These are phyloP conservation scores for Propsilocerus akamusi DNA, from an alignment of 1,140 invertebrate genomes.

Conservation along the genomic window DNA sequence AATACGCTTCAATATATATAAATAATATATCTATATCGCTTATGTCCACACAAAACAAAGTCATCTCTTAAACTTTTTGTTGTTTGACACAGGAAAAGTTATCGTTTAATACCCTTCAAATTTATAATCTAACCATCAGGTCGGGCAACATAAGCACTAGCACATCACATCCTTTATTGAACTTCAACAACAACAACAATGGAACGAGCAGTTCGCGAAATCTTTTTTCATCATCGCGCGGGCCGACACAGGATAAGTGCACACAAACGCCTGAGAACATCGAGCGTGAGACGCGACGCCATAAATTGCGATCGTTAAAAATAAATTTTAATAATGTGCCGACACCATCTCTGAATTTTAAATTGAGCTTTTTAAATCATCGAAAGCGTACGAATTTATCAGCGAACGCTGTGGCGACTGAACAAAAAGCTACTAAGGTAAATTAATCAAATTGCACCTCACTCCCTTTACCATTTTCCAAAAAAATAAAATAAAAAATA, in stretches of 20 bases:
- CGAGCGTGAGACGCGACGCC: constrained; percentile 40
- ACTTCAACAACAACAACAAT: constrained; percentile 17
- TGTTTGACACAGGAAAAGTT: too few relatives aligned
- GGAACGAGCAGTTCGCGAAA: constrained; percentile 29
- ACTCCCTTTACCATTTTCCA: too few relatives aligned
- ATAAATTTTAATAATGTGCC: constrained; percentile 40
- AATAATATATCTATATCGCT: too few relatives aligned
- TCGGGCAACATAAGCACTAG: constrained; percentile 17
- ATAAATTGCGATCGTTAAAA: constrained; percentile 40
- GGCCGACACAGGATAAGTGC: constrained; percentile 32
- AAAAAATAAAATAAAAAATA: too few relatives aligned
- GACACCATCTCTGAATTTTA: constrained; percentile 37
- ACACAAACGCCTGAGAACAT: constrained; percentile 53
- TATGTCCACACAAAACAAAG: too few relatives aligned
- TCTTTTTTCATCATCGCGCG: constrained; percentile 14
- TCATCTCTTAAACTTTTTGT: too few relatives aligned
- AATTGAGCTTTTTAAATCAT: constrained; percentile 39
- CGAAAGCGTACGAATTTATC: constrained; percentile 43
- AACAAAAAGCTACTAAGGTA: constrained; percentile 64
- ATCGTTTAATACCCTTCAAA: too few relatives aligned
- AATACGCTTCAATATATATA: too few relatives aligned
- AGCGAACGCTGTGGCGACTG: constrained; percentile 59
- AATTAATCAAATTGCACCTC: too few relatives aligned
- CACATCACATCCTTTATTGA: constrained; percentile 33
- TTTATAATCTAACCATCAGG: too few relatives aligned